A percentile compares a stretch with the other conserved stretches of the same genome.
Conservation (phyloP, 2,888 invertebrate species). For the Xylophagus ater region DNA sequence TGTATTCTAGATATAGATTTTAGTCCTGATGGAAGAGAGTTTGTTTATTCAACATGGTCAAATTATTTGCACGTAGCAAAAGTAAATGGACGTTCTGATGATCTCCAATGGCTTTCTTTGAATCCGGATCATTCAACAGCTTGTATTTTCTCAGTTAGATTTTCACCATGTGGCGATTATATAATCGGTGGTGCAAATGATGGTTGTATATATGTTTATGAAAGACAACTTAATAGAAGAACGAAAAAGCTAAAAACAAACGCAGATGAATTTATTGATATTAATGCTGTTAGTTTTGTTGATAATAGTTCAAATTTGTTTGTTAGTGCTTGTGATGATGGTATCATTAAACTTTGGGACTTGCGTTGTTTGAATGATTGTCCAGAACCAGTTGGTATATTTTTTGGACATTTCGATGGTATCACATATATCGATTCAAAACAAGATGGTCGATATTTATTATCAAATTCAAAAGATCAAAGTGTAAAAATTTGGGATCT, state of each 20-base stretch:
- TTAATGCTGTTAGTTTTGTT: constrained; percentile 70
- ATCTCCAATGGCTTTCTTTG: constrained; percentile 53
- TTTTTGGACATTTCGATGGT: constrained; percentile 73
- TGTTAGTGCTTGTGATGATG: constrained; percentile 65
- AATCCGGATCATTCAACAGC: constrained; percentile 53
- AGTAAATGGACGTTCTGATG: constrained; percentile 45
- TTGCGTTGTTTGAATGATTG: constrained; percentile 55
- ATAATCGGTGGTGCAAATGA: constrained; percentile 71
- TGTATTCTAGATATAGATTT: constrained; percentile 73
- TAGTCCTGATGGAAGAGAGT: constrained; percentile 60
- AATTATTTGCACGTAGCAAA: no score
- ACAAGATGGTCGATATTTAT: constrained; percentile 64
- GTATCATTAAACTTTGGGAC: constrained; percentile 75
- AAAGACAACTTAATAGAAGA: constrained; percentile 45
- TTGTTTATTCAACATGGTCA: constrained; percentile 79
- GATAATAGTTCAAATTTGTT: constrained; percentile 67
- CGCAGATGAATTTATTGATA: constrained; percentile 59
- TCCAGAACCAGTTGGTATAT: constrained; percentile 54
- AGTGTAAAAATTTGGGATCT: constrained; percentile 82
- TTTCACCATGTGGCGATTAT: constrained; percentile 63
- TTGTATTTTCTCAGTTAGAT: constrained; percentile 69
- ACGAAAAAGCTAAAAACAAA: constrained; percentile 40
- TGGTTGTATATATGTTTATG: constrained; percentile 63
- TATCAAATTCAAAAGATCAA: constrained; percentile 81
- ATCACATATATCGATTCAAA: constrained; percentile 71